Conservation (phyloP, 2,797 vertebrate genomes). For the Sebastes trivittatus region DNA sequence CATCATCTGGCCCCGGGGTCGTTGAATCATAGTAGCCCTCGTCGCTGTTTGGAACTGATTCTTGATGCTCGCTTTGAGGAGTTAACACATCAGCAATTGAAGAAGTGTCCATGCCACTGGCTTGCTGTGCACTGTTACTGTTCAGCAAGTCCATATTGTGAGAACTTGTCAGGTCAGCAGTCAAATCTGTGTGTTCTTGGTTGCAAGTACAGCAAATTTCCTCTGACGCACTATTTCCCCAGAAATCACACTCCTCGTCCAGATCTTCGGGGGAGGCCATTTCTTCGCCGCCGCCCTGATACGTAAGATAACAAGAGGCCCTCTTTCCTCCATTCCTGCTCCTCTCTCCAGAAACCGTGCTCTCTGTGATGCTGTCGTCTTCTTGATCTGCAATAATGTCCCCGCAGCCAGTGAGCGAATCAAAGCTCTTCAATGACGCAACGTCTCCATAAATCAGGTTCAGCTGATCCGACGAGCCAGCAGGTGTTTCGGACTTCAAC, state of each 20-base stretch:
- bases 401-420: conserved; percentile 95
- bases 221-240: conserved; percentile 72
- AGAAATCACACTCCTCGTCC: conserved; percentile 85
- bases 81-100: conserved; percentile 86
- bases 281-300: conserved; percentile 97
- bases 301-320: conserved; percentile 93
- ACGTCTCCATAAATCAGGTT: conserved; percentile 89
- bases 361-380: conserved; percentile 91
- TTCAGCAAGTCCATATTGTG: conserved; percentile 72
- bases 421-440: conserved; percentile 96
- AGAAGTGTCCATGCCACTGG: conserved; percentile 67
- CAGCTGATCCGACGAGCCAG: conserved; percentile 85
- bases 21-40: conserved; percentile 96
- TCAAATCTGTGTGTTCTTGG: conserved; percentile 70
- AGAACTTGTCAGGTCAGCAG: conserved; percentile 71
- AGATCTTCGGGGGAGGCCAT: conserved; percentile 95
- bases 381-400: conserved; percentile 98
- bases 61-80: conserved; percentile 95
- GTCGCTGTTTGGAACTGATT: conserved; percentile 94
- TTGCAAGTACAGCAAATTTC: conserved; percentile 78
- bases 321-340: conserved; percentile 88
- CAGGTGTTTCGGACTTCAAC: conserved; percentile 59
- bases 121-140: conserved; percentile 73
- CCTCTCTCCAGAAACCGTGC: conserved; percentile 88
- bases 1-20: conserved; percentile 93